A percentile compares a stretch with the other conserved stretches of the same genome.
Conservation (phyloP, 1,140 invertebrate species). For the Melipona quadrifasciata region DNA sequence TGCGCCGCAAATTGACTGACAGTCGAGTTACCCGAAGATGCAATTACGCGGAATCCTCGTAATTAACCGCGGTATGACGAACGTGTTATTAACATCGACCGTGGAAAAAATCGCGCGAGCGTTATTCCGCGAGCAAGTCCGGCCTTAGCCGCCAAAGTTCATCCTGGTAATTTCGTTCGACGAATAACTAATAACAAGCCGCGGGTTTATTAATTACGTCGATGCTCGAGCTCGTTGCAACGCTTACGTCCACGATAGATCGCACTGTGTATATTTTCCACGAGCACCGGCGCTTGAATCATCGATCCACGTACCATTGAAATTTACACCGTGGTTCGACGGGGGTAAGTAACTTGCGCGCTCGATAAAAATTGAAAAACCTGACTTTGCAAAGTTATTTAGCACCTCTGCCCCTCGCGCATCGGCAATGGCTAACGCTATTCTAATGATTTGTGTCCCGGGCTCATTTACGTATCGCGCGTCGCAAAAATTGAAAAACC, state of each 20-base stretch:
- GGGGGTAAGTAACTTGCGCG: neutral
- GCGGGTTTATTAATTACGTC: constrained; percentile 12
- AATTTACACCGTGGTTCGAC: neutral
- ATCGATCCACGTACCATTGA: neutral
- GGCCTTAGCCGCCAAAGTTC: neutral
- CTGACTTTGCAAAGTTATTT: too few relatives aligned
- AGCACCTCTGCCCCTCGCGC: too few relatives aligned
- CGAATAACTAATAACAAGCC: neutral
- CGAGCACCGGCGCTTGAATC: neutral
- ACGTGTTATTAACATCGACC: constrained; percentile 35
- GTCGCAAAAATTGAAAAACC: neutral
- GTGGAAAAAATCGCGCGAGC: neutral
- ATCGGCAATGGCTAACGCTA: too few relatives aligned
- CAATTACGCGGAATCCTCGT: constrained; percentile 40
- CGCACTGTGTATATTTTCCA: neutral
- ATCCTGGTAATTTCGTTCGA: constrained; percentile 3
- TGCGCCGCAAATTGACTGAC: constrained; percentile 32
- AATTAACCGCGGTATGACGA: constrained; percentile 39
- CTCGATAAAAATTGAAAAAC: too few relatives aligned
- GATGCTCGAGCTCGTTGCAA: neutral
- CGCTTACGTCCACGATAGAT: too few relatives aligned
- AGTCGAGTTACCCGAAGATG: constrained; percentile 30
- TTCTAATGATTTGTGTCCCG: too few relatives aligned
- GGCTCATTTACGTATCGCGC: too few relatives aligned
- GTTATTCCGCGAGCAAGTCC: neutral